phyloP scores from a whole-genome alignment of 2,888 invertebrate species.

The Xestia ashworthii region DNA sequence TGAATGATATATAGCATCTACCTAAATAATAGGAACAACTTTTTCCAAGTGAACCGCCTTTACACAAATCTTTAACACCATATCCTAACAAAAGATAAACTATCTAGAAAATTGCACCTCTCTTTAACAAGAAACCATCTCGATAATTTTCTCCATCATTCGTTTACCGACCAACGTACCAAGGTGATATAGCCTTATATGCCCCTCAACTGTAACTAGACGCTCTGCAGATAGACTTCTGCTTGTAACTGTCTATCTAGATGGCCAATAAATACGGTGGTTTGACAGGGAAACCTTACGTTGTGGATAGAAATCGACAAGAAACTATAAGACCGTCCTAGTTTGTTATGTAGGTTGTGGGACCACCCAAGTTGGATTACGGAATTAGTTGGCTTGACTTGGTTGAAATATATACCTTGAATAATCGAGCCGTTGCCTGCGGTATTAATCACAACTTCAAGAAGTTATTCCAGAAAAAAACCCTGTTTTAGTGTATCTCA shows the following conservation, averaged over 20 bases:
- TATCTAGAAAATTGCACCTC: slow-evolving; percentile 27
- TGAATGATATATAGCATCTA: neutral
- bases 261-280: slow-evolving; percentile 57
- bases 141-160: slow-evolving; percentile 33
- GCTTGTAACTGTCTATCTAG: slow-evolving; percentile 33
- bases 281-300: slow-evolving; percentile 58
- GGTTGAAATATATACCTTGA: neutral
- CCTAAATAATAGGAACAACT: neutral
- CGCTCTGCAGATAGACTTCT: slow-evolving; percentile 23
- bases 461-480: neutral
- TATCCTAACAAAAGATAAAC: slow-evolving; percentile 21
- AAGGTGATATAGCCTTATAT: slow-evolving; percentile 38
- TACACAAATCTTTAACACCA: neutral
- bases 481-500: neutral
- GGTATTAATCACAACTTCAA: neutral
- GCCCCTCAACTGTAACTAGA: neutral
- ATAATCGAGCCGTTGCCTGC: neutral
- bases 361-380: slow-evolving; percentile 54
- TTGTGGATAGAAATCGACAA: slow-evolving; percentile 40
- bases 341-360: slow-evolving; percentile 33
- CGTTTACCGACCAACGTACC: neutral
- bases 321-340: slow-evolving; percentile 37
- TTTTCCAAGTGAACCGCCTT: neutral
- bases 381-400: slow-evolving; percentile 16
- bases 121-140: slow-evolving; percentile 32